Base-by-base conservation (phyloP, 2,888 invertebrate genomes). In the Agrochola macilenta region DNA sequence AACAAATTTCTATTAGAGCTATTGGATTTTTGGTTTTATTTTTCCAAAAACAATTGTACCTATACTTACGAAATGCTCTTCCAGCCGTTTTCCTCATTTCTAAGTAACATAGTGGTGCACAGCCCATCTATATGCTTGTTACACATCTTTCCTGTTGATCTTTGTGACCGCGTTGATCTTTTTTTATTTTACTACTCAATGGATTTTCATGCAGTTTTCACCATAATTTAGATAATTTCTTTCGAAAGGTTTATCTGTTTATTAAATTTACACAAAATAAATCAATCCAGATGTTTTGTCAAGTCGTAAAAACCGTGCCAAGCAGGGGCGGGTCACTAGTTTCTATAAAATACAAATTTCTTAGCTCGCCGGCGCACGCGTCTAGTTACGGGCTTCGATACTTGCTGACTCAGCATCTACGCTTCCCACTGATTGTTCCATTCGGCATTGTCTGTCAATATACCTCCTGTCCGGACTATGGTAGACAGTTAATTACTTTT, bases 401-500 rank as follows among this genome's bases (percentile, higher is more conserved):
- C 88, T 83, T 93, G 96, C 96, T 95, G 96, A 96, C 93, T 96
- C 96, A 96, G 95, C 95, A 92, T 93, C 94, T 93, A 90, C 94
- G 95, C 94, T 93, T 93, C 92, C 93, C 93, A 94, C 90, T 95
- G 95, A 96, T 96, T 96, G 96, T 96, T 96, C 95, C 94, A 92
- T 93, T 92, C 94, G 92, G 93, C 95, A 94, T 95, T 96, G 95
- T 96, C 95, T 94, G 95, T 95, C 95, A 95, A 94, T 93, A 93
- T 91, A 11, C 74, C 89, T 77, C 83, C 84, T 76, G 74, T 79
- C 82, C 80, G 61, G 52, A 7, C 49, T 58, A 23, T 71, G 80
- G 82, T 89, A 90, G 86, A 87, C 92, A 92, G 95, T 96, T 96
- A 96, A 96, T 96, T 96, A 96, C 95, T 96, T 96, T 96, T 96